Evolutionary conservation across 2,888 invertebrate genomes (phyloP), one percentile per base, ranked within the genome.

Genomic region (Mythimna pallens): DNA sequence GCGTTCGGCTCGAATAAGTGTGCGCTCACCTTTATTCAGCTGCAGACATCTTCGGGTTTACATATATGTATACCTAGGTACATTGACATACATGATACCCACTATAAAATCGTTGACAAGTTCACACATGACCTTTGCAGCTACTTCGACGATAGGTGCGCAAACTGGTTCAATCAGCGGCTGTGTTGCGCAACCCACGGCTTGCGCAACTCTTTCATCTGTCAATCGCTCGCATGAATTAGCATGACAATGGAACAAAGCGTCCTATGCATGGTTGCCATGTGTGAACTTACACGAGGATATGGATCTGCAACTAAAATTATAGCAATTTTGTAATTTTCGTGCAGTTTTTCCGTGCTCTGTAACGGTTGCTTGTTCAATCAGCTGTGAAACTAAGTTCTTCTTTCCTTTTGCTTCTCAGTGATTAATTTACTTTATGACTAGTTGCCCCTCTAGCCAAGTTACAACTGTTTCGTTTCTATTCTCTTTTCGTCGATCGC

Each of bases 231-330:
- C 74, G 78, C 76, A 75, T 75, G 89, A 87, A 95, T 95, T 94
- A 94, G 87, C 94, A 95, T 94, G 86, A 95, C 95, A 95, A 95
- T 94, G 84, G 92, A 87, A 93, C 93, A 94, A 93, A 93, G 84
- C 83, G 86, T 88, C 86, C 89, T 86, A 81, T 86, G 80, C 78
- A 76, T 81, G 68, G 80, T 67, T 73, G 69, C 70, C 78, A 81
- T 83, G 63, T 71, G 71, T 73, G 52, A 68, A 70, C 65, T 58
- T 14, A 65, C 17, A 52, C 9, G 30, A 17, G 81, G 70, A 73
- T 80, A 72, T 34, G n/a, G 59, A 69, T 80, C 69, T 52, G 2
- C 10, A 10, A 57, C 43, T 58, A 12, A 20, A 25, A 40, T 40
- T 40, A 61, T 40, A 40, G 22, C 7, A 59, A 36, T 40, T 61